Conservation (phyloP, 2,888 invertebrate species). For the Acanthacorydalis orientalis region DNA sequence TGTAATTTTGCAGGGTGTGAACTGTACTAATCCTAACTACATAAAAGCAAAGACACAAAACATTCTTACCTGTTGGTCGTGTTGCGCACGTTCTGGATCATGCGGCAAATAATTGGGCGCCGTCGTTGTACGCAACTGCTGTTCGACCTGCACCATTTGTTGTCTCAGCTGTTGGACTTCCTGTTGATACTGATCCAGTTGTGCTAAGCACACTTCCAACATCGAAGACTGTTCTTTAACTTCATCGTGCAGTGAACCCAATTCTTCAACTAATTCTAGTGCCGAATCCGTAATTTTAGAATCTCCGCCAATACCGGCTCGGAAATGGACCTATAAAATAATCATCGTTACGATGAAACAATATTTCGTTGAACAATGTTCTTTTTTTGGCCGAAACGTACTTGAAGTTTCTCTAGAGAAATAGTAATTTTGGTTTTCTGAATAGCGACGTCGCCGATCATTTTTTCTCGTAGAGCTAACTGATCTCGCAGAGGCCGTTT, state of each 20-base stretch:
- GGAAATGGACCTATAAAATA: conserved; percentile 61
- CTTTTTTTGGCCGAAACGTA: conserved; percentile 25
- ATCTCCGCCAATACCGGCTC: conserved; percentile 68
- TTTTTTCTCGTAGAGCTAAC: conserved; percentile 69
- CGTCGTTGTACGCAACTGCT: conserved; percentile 65
- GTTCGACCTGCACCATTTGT: conserved; percentile 65
- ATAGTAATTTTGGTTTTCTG: conserved; percentile 80
- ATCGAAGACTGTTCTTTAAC: conserved; percentile 47
- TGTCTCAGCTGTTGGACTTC: conserved; percentile 73
- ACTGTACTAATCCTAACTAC: not conserved
- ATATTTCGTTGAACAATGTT: not conserved
- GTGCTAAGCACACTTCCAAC: conserved; percentile 59
- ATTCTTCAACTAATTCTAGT: conserved; percentile 45
- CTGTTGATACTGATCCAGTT: conserved; percentile 75
- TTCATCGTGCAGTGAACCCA: conserved; percentile 45
- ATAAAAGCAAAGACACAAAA: too few species aligned
- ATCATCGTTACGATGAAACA: not conserved
- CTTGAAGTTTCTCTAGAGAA: conserved; percentile 80
- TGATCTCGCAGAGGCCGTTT: conserved; percentile 81
- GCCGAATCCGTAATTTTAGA: conserved; percentile 56
- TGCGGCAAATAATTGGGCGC: conserved; percentile 70
- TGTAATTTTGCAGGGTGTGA: too few species aligned
- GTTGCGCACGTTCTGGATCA: conserved; percentile 63
- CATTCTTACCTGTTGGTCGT: conserved; percentile 74
- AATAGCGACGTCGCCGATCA: conserved; percentile 70